phyloP scores from a whole-genome alignment of 2,113 vertebrate species.

The Ictalurus punctatus region DNA sequence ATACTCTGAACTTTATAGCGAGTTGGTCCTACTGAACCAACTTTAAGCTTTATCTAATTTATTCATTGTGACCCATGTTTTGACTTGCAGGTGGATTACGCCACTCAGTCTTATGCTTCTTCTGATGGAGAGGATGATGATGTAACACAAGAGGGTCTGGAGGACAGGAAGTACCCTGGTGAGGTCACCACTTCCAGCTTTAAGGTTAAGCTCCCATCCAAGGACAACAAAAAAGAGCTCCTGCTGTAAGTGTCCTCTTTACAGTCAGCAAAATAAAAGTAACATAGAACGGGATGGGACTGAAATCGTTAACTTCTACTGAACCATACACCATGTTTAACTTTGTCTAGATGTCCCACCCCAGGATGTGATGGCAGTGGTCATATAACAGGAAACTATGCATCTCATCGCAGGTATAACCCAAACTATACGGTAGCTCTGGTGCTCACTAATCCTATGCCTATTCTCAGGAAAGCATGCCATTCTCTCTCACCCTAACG shows the following conservation, averaged over 20 bases:
- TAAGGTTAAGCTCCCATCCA: slow-evolving; percentile 93
- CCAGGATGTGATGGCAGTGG: slow-evolving; percentile 98
- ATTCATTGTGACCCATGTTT: not conserved
- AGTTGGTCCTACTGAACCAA: not conserved
- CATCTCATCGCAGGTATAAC: slow-evolving; percentile 95
- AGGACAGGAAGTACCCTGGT: slow-evolving; percentile 93
- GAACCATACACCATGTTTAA: slow-evolving; percentile 19
- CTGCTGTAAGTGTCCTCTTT: slow-evolving; percentile 85
- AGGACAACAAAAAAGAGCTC: slow-evolving; percentile 96
- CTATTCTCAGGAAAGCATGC: slow-evolving; percentile 24
- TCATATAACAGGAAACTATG: slow-evolving; percentile 98
- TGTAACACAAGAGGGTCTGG: slow-evolving; percentile 81
- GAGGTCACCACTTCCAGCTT: slow-evolving; percentile 93
- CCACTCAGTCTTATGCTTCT: slow-evolving; percentile 88
- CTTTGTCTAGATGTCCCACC: slow-evolving; percentile 87
- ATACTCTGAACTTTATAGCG: not conserved
- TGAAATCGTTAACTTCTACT: not conserved
- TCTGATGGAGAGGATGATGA: slow-evolving; percentile 95
- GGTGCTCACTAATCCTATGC: not conserved
- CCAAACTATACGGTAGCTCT: slow-evolving; percentile 12
- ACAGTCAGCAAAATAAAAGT: not conserved
- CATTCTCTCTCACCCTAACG: slow-evolving; percentile 17
- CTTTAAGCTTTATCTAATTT: not conserved
- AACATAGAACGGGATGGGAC: not conserved
- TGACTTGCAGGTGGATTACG: slow-evolving; percentile 80